Conservation (phyloP, 2,797 vertebrate genomes). For the Scleropages formosus region DNA sequence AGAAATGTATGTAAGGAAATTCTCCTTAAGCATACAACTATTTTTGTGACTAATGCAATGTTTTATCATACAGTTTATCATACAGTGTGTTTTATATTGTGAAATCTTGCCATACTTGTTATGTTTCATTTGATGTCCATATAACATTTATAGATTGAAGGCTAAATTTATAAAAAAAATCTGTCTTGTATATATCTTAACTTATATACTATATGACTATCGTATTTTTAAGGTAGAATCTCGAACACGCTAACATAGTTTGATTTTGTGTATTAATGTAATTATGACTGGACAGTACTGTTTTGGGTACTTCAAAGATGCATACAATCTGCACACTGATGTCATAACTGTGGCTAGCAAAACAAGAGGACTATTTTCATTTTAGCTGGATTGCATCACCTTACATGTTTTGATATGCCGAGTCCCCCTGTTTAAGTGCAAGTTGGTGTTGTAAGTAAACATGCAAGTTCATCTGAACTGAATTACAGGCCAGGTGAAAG, state of each 20-base stretch:
- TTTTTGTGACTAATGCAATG: no score
- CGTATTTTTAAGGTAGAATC: background rate
- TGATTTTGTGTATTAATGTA: background rate
- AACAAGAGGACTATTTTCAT: conserved; percentile 62
- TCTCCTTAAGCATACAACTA: conserved; percentile 34
- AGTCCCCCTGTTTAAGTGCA: background rate
- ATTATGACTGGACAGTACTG: background rate
- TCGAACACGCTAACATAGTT: background rate
- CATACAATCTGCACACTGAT: conserved; percentile 39
- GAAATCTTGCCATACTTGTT: no score
- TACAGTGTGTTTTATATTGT: no score
- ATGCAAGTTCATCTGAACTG: no score
- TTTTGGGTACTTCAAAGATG: background rate
- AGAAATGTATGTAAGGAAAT: conserved; percentile 92
- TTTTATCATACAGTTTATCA: no score
- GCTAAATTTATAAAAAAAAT: no score
- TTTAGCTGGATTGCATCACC: conserved; percentile 57
- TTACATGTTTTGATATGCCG: conserved; percentile 61
- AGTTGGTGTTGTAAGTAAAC: no score
- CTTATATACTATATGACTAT: no score
- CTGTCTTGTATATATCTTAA: no score
- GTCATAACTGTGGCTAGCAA: conserved; percentile 55
- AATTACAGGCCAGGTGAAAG: background rate
- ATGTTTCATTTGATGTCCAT: no score
- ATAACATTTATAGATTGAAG: no score